These are phyloP conservation scores for Cryptus armator DNA, from an alignment of 2,888 invertebrate species.

Conservation along the genomic window DNA sequence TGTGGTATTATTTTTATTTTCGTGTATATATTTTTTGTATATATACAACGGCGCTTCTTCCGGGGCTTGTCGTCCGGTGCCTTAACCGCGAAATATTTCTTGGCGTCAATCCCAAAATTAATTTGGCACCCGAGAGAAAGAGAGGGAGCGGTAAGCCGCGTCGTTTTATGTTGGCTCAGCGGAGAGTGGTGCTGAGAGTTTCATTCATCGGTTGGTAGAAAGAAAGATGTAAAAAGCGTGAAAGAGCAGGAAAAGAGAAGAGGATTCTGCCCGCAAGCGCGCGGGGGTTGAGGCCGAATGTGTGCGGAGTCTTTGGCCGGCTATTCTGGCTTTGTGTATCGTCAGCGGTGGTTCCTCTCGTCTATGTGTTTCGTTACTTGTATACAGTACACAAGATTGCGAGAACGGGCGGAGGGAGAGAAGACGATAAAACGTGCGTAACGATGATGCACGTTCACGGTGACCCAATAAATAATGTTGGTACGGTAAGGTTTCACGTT, in stretches of 20 bases:
- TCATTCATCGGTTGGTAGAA: conserved; percentile 37
- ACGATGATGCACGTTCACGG: conserved; percentile 40
- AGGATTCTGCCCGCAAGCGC: background rate
- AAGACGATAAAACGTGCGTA: conserved; percentile 42
- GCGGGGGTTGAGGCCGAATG: conserved; percentile 26
- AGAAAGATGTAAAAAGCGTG: background rate
- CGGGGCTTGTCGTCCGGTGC: background rate
- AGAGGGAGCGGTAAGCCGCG: background rate
- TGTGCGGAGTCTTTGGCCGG: conserved; percentile 10
- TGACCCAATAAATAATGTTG: conserved; percentile 48
- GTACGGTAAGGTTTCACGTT: conserved; percentile 34
- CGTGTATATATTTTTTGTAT: background rate
- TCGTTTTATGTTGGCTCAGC: background rate
- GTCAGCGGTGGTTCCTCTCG: conserved; percentile 7
- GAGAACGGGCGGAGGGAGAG: background rate
- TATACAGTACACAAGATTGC: background rate
- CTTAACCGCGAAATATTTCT: conserved; percentile 9
- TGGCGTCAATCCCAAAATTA: conserved; percentile 57
- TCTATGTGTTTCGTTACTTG: background rate
- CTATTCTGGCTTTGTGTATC: conserved; percentile 1
- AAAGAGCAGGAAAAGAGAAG: background rate
- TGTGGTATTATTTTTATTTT: background rate
- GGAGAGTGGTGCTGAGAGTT: conserved; percentile 37
- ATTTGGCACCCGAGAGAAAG: conserved; percentile 27
- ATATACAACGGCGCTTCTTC: background rate